Evolutionary conservation across 2,888 invertebrate genomes (phyloP), one percentile per base, ranked within the genome.

Genomic region (Drosophila lacicola): DNA sequence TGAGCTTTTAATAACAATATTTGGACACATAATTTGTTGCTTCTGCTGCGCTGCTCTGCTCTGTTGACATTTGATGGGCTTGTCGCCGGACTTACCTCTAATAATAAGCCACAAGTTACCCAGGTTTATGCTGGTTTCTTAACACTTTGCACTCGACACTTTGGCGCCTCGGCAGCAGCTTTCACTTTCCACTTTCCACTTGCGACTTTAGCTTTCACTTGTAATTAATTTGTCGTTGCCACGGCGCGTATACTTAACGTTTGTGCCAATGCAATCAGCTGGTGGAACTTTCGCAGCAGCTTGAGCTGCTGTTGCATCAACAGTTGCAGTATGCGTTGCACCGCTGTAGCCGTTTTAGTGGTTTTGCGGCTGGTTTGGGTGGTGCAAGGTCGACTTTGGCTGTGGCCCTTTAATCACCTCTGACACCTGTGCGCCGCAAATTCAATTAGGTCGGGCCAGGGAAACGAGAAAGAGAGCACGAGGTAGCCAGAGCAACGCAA

Each of bases 291-390:
- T 49, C 91, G 91, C 85, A 92, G 88, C 92, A 92, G 71, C 83
- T 92, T 92, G 69, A 91, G 90, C 89, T 92, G 91, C 85, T 91
- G 76, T 91, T 90, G 90, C 90, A 92, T 92, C 80, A 91, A 91
- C 88, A 92, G 82, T 90, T 92, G 89, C 74, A 90, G 72, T 77
- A 92, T 90, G 70, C 92, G 88, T 84, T 92, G 91, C 91, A 91
- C 90, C 79, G 90, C 90, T 90, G 92, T 90, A 91, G 92, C 92
- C 92, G 92, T 92, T 91, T 88, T 92, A 90, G 69, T 73, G 73
- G 64, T 78, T 79, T 89, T 10, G 36, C 41, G 34, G 33, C 14
- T 39, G 19, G 37, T 3, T 47, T 25, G 10, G n/a, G 36, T 39
- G 5, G 25, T 13, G 42, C 72, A 46, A 65, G 63, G 64, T 54